Percentiles rank a stretch among this genome's conserved stretches.
These are phyloP conservation scores for Oreochromis spilurus DNA, from an alignment of 2,113 vertebrate genomes.

Conservation along the genomic window DNA sequence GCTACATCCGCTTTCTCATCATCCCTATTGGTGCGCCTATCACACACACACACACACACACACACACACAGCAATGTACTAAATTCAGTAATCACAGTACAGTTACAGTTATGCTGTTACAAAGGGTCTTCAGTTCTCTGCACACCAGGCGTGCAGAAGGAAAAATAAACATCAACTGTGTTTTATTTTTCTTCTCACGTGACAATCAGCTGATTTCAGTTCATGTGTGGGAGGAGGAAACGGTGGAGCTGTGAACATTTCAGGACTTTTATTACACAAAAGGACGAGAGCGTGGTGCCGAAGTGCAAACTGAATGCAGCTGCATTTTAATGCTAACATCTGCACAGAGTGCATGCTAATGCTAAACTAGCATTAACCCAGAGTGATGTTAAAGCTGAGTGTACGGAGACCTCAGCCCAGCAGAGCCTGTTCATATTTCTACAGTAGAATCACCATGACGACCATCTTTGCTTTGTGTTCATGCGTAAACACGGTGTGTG, in stretches of 20 bases:
- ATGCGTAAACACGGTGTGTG: no score
- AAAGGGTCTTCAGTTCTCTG: neutral
- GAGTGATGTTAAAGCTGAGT: no score
- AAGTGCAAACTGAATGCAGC: neutral
- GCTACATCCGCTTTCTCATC: constrained; percentile 69
- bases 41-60: neutral
- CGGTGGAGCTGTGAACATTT: neutral
- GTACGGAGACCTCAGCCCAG: no score
- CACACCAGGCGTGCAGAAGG: neutral
- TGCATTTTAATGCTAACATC: no score
- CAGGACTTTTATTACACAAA: neutral
- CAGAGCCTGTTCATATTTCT: no score
- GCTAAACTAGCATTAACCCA: no score
- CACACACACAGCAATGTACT: neutral
- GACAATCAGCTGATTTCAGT: neutral
- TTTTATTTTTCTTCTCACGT: no score
- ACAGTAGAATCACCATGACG: no score
- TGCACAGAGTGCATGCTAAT: no score
- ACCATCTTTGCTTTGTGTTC: no score
- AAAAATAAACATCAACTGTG: neutral
- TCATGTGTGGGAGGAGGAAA: neutral
- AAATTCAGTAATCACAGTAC: neutral
- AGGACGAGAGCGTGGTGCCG: neutral
- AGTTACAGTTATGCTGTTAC: neutral
- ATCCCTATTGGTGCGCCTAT: constrained; percentile 58